Conservation (phyloP, 1,140 invertebrate species). For the Microplitis demolitor region DNA sequence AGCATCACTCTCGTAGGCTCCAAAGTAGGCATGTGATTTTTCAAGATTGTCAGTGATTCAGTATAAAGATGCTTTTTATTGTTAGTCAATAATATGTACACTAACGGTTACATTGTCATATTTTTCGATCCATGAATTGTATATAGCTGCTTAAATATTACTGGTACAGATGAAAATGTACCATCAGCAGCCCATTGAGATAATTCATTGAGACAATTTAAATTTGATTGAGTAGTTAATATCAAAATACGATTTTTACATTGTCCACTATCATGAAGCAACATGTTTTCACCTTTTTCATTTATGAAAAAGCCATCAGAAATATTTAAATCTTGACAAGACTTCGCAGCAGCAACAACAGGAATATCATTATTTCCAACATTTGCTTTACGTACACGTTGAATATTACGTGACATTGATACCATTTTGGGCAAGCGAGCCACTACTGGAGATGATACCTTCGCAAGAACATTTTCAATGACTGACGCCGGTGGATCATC, state of each 20-base stretch:
- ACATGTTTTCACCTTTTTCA: neutral
- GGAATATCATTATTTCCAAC: neutral
- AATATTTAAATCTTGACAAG: neutral
- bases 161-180: conserved; percentile 11
- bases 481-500: neutral
- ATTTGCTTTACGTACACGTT: neutral
- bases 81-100: neutral
- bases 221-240: neutral
- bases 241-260: neutral
- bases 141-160: conserved; percentile 11
- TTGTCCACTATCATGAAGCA: neutral
- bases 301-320: neutral
- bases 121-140: neutral
- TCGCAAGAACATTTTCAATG: neutral
- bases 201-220: neutral
- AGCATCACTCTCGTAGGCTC: neutral
- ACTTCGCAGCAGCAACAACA: neutral
- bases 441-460: neutral
- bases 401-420: neutral
- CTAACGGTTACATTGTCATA: neutral
- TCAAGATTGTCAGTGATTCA: neutral
- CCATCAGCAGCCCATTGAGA: neutral
- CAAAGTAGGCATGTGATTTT: neutral
- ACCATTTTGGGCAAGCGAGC: neutral
- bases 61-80: neutral